These are phyloP conservation scores for Odocoileus hemionus DNA, from an alignment of 2,113 vertebrate genomes.

Conservation along the genomic window DNA sequence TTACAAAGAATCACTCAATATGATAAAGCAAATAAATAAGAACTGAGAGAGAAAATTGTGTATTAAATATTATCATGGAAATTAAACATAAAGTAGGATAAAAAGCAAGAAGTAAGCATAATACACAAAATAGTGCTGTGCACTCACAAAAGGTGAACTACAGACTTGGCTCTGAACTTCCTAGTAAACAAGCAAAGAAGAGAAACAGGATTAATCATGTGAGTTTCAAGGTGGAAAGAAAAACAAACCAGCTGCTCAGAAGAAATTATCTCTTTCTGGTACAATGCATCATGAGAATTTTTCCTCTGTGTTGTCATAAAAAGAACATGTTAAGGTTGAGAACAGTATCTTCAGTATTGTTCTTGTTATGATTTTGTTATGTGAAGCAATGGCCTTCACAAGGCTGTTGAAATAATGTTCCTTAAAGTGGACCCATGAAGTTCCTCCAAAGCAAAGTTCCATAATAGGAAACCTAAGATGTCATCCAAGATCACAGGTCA, in stretches of 20 bases:
- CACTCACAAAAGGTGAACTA: not conserved
- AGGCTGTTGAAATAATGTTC: not conserved
- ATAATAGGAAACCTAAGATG: not conserved
- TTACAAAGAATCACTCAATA: conserved; percentile 21
- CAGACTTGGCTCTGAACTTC: not conserved
- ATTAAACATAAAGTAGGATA: not conserved
- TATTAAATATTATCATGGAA: not conserved
- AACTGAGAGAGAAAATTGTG: not conserved
- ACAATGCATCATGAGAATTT: not conserved
- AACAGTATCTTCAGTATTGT: not conserved
- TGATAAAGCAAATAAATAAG: conserved; percentile 38
- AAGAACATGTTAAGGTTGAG: not conserved
- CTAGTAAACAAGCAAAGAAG: not conserved
- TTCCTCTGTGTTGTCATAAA: not conserved
- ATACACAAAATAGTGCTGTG: not conserved
- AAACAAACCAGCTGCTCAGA: not conserved
- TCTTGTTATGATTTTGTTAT: not conserved
- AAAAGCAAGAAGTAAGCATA: not conserved
- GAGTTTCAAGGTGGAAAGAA: not conserved
- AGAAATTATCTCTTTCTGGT: not conserved
- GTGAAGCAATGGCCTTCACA: not conserved
- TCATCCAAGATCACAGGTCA: not conserved
- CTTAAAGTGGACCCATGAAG: not conserved
- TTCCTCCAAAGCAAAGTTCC: not conserved
- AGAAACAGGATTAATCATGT: not conserved